These are phyloP conservation scores for Eupithecia subumbrata DNA, from an alignment of 2,888 invertebrate genomes.

Conservation along the genomic window DNA sequence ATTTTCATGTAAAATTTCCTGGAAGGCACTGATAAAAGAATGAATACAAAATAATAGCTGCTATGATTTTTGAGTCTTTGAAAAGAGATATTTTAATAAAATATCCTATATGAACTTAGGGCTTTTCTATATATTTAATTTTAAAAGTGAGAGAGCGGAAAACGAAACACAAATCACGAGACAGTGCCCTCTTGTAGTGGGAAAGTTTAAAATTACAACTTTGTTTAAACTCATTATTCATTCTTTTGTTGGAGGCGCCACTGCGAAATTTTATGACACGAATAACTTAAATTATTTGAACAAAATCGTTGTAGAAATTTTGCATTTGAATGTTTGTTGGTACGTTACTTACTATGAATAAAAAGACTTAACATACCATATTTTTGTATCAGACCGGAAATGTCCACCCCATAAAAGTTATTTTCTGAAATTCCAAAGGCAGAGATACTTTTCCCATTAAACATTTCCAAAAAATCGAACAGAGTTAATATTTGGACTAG, in stretches of 20 bases:
- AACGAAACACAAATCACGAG: slow-evolving; percentile 71
- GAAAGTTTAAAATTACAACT: slow-evolving; percentile 77
- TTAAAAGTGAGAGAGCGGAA: slow-evolving; percentile 48
- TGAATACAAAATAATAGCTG: neutral
- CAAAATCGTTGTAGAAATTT: slow-evolving; percentile 58
- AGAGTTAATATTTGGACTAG: neutral
- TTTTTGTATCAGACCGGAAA: neutral
- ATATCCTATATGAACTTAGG: neutral
- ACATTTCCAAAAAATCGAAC: neutral
- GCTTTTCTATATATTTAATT: neutral
- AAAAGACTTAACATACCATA: neutral
- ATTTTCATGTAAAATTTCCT: slow-evolving; percentile 39
- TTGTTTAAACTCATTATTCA: slow-evolving; percentile 82
- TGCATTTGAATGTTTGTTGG: slow-evolving; percentile 20
- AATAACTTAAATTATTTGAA: slow-evolving; percentile 71
- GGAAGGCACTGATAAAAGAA: neutral
- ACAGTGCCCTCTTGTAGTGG: slow-evolving; percentile 69
- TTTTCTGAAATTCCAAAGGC: neutral
- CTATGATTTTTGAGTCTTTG: neutral
- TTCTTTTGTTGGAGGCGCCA: slow-evolving; percentile 78
- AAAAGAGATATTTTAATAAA: neutral
- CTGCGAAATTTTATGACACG: slow-evolving; percentile 76
- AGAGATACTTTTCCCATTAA: neutral
- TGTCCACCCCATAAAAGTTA: neutral
- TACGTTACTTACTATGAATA: neutral